Evolutionary conservation across 2,113 vertebrate genomes (phyloP).

Genomic region (Bettongia penicillata): DNA sequence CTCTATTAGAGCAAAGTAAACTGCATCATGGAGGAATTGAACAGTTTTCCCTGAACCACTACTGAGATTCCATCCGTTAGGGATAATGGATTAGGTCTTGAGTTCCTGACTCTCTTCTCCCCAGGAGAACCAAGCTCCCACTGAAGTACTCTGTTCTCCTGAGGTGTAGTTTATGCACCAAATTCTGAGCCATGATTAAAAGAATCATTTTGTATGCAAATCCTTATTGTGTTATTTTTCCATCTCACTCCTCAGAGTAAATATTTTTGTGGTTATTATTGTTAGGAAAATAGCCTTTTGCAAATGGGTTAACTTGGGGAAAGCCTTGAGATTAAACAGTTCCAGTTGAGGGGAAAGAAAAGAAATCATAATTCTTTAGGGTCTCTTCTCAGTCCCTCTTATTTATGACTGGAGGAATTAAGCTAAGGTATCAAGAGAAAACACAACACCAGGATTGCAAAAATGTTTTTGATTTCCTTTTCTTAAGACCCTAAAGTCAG

Average conservation of each 20-base stretch:
- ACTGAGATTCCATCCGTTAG: not conserved
- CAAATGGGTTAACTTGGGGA: not conserved
- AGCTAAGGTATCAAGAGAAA: not conserved
- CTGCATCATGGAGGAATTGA: not conserved
- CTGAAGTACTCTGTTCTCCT: not conserved
- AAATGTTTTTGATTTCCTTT: not conserved
- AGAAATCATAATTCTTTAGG: not conserved
- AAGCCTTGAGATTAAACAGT: not conserved
- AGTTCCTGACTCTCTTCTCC: not conserved
- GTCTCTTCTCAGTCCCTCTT: not conserved
- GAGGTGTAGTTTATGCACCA: not conserved
- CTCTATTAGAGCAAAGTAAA: not conserved
- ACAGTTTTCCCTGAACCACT: not conserved
- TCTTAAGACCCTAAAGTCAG: not conserved
- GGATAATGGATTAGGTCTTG: not conserved
- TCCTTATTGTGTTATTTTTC: not conserved
- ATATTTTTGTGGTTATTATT: not conserved
- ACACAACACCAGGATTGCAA: not conserved
- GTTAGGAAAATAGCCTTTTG: not conserved
- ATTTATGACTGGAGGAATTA: not conserved
- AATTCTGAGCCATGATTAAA: not conserved
- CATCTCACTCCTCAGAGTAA: not conserved
- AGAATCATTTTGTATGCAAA: not conserved
- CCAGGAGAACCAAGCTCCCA: not conserved
- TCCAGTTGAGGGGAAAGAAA: not conserved